phyloP scores from a whole-genome alignment of 2,113 vertebrate genomes.

The Myrmecobius fasciatus region DNA sequence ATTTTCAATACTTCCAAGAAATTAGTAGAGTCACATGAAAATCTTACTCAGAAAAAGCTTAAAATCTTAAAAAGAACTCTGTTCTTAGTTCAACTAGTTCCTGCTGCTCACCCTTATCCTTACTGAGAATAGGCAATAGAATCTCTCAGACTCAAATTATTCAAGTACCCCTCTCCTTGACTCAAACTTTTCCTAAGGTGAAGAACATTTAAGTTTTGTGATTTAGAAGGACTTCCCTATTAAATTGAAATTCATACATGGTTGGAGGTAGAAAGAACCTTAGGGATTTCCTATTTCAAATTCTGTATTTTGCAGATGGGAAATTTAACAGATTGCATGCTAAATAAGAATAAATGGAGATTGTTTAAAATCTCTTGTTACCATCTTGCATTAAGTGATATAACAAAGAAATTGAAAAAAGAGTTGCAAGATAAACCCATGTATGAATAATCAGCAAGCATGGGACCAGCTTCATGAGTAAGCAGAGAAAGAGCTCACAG shows the following conservation, averaged over 20 bases:
- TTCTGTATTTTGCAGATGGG: not conserved
- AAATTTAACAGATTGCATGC: not conserved
- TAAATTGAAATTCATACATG: not conserved
- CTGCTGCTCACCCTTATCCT: not conserved
- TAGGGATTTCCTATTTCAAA: not conserved
- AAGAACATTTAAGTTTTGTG: not conserved
- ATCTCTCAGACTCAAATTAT: not conserved
- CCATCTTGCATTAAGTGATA: not conserved
- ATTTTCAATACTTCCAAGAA: conserved; percentile 2
- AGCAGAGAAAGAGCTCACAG: not conserved
- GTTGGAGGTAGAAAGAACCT: not conserved
- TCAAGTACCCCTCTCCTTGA: not conserved
- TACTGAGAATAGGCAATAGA: not conserved
- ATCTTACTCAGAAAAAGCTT: not conserved
- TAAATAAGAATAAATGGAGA: conserved; percentile 25
- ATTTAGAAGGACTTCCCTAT: not conserved
- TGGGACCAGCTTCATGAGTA: not conserved
- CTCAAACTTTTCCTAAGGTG: conserved; percentile 10
- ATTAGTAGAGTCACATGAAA: conserved; percentile 9
- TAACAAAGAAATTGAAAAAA: not conserved
- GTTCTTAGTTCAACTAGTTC: not conserved
- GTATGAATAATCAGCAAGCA: not conserved
- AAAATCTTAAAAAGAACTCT: conserved; percentile 17
- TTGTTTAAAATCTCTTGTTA: not conserved
- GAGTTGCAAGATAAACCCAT: not conserved